Conservation (phyloP, 2,113 vertebrate species). For the Sterrhoptilus dennistouni region DNA sequence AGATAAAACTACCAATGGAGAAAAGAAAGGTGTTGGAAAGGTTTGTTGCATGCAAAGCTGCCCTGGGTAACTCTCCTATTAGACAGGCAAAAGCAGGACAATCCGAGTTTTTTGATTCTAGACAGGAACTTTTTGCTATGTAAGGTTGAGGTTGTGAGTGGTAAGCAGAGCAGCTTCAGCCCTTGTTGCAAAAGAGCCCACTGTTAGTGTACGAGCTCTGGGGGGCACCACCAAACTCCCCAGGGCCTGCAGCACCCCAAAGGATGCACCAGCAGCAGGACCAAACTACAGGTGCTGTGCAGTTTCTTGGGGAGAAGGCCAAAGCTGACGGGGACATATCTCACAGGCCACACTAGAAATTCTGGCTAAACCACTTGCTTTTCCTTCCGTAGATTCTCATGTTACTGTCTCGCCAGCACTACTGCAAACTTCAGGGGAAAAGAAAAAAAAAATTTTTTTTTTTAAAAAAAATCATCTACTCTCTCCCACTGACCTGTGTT, state of each 20-base stretch:
- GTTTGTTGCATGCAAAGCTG: neutral
- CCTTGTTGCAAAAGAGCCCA: neutral
- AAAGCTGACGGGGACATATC: neutral
- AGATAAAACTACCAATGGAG: neutral
- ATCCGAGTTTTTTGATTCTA: neutral
- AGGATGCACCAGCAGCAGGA: neutral
- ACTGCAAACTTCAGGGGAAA: neutral
- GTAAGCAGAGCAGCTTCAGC: neutral
- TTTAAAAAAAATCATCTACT: neutral
- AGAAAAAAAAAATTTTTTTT: neutral
- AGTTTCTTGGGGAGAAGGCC: neutral
- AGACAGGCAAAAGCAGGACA: neutral
- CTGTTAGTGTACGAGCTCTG: accelerated
- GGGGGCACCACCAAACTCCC: neutral
- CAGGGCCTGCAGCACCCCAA: neutral
- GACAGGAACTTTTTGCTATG: neutral
- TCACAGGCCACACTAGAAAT: neutral
- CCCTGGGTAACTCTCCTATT: neutral
- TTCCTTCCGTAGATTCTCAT: accelerated
- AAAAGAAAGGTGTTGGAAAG: neutral
- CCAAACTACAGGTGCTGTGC: neutral
- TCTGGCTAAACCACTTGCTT: neutral
- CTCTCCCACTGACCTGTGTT: neutral
- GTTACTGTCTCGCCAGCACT: neutral
- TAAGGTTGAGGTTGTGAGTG: accelerated